These are phyloP conservation scores for Barbus barbus DNA, from an alignment of 2,113 vertebrate genomes.

Conservation along the genomic window DNA sequence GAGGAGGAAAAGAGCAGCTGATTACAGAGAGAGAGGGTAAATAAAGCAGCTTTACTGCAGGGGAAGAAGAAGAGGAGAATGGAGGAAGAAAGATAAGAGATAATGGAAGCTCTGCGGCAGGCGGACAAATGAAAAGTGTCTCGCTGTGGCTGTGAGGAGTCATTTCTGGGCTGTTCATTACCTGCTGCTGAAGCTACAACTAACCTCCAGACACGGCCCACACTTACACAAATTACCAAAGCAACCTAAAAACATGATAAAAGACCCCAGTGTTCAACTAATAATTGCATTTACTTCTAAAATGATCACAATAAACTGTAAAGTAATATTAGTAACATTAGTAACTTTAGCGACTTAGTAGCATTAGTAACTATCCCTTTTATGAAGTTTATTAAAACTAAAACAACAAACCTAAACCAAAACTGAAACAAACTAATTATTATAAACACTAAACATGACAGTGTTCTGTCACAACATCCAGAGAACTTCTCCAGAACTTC, in stretches of 20 bases:
- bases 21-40: not conserved
- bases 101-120: not conserved
- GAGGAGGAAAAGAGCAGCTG: not conserved
- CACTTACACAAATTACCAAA: too few relatives aligned
- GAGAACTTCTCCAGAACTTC: not conserved
- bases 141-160: not conserved
- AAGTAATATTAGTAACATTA: too few relatives aligned
- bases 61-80: not conserved
- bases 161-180: not conserved
- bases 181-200: not conserved
- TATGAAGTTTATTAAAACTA: too few relatives aligned
- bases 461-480: not conserved
- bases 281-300: not conserved
- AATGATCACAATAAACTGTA: not conserved
- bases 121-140: not conserved
- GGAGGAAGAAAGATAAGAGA: not conserved
- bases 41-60: conserved; percentile 4
- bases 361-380: too few relatives aligned
- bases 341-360: too few relatives aligned
- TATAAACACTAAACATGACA: not conserved
- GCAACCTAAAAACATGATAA: too few relatives aligned
- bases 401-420: too few relatives aligned
- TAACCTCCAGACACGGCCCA: not conserved
- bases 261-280: too few relatives aligned
- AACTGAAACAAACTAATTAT: too few relatives aligned